These are phyloP conservation scores for Paramuricea clavata DNA, from an alignment of 92 coral and sea anemone species.

Conservation along the genomic window DNA sequence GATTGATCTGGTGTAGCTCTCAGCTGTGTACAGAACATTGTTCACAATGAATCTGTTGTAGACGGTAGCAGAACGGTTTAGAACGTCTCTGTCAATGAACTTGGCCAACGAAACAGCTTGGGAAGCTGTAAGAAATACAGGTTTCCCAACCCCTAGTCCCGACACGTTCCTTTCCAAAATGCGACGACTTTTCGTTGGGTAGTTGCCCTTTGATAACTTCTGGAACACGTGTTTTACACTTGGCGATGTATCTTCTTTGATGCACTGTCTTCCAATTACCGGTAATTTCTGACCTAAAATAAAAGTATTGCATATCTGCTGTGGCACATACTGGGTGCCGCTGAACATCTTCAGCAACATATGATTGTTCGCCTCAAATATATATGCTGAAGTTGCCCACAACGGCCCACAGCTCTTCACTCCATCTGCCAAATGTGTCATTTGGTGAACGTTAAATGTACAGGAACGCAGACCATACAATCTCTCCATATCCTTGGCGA, in stretches of 20 bases:
- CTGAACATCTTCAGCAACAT: conserved; percentile 1
- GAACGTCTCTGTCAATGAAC: conserved; percentile 8
- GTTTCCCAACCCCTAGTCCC: conserved; percentile 13
- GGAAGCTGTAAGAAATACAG: conserved; percentile 22
- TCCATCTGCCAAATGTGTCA: conserved; percentile 32
- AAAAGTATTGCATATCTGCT: conserved; percentile 22
- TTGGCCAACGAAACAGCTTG: conserved; percentile 24
- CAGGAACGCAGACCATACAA: conserved; percentile 1
- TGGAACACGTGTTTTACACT: conserved; percentile 1
- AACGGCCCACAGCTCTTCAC: conserved; percentile 16
- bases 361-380: background rate
- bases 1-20: conserved; percentile 10
- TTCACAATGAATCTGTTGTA: conserved; percentile 37
- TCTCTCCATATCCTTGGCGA: conserved; percentile 8
- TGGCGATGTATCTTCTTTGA: conserved; percentile 10
- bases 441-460: conserved; percentile 28
- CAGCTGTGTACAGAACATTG: conserved; percentile 25
- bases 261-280: background rate
- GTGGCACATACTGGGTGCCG: conserved; percentile 15
- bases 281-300: conserved; percentile 20
- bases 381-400: background rate
- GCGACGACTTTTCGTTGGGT: conserved; percentile 2
- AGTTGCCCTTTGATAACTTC: background rate
- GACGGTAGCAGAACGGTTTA: conserved; percentile 12
- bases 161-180: conserved; percentile 8